Evolutionary conservation across 2,113 vertebrate genomes (phyloP), one percentile per base, ranked within the genome.

Genomic region (Dromiciops gliroides): DNA sequence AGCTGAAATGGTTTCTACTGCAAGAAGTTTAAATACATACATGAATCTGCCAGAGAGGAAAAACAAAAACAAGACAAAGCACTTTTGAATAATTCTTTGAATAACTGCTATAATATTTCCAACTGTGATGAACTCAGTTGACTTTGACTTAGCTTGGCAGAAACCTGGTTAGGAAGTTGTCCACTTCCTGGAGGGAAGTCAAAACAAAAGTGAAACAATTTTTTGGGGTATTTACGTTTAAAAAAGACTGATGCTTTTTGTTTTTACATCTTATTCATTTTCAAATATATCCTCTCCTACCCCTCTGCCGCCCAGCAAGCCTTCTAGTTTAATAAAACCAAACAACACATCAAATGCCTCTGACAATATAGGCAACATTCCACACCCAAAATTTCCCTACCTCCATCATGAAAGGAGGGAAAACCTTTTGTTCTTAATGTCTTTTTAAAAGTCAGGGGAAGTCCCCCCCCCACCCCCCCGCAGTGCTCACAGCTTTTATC

Each of bases 151-250:
- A n/a, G 67, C n/a, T 83, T 83, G 67, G 67, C 67, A 83, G 37
- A 44, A 44, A 19, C 67, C n/a, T 23, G 67, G 37, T 83, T 44
- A 83, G 67, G 67, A 83, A 83, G 67, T 23, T 23, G 67, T 83
- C 67, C n/a, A 83, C 67, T 83, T 83, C 67, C 67, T 83, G 67
- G 67, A 83, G 67, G 67, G 67, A 83, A 83, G 67, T 83, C n/a
- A 83, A 83, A 83, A 44, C 67, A 83, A 83, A 83, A 83, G 67
- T 44, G 22, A 83, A 44, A 44, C n/a, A 16, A 44, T 83, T 83
- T 75, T 67, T 75, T 44, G 44, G 19, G 7, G n/a, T 83, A 83
- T 83, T 83, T 44, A 44, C 67, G 44, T 44, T 22, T 50, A 51
- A 56, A 56, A 75, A 44, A 83, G n/a, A 44, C 2, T 44, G 19